Evolutionary conservation across 2,888 invertebrate genomes (phyloP), one percentile per base, ranked within the genome.

Genomic region (Omphaloscelis lunosa): DNA sequence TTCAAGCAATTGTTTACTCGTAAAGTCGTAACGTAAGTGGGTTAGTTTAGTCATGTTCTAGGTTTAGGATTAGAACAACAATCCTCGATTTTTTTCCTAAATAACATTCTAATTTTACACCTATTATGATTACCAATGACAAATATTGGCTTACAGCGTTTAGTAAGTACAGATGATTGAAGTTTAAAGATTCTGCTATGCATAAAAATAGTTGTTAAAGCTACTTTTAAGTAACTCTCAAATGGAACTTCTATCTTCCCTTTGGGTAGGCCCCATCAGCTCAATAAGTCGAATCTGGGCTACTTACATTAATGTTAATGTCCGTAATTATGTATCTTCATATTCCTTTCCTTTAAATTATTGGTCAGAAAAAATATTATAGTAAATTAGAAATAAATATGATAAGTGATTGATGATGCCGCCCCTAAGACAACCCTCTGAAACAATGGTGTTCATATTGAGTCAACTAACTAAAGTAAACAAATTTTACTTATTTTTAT

Each of bases 1-100:
- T 56, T 58, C 7, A 29, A 70, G 63, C 41, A 51, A 63, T 66
- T 84, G 82, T 79, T 82, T 75, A 84, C 70, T 75, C 17, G 39
- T 17, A 27, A 45, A 68, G 45, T 72, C 27, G 7, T 58, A 67
- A 20, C 15, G 12, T 70, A 56, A 29, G 6, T 83, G 74, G 75
- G 66, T 39, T 80, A 75, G 41, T 76, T 51, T 81, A 45, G 20
- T 74, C 63, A 61, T 51, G 34, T 62, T 72, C 53, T 65, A 29
- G 56, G 41, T 51, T 51, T 23, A 23, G 51, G 51, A n/a, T 51
- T 29, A 6, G 34, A 41, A 27, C 20, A 51, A 29, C 48, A 72
- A 39, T 48, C 15, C n/a, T 58, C n/a, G n/a, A 62, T 62, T 12
- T n/a, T 20, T 9, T 51, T 67, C 56, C 12, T 61, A 45, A 45